Evolutionary conservation across 2,113 vertebrate species (phyloP).

Genomic region (Axis porcinus): DNA sequence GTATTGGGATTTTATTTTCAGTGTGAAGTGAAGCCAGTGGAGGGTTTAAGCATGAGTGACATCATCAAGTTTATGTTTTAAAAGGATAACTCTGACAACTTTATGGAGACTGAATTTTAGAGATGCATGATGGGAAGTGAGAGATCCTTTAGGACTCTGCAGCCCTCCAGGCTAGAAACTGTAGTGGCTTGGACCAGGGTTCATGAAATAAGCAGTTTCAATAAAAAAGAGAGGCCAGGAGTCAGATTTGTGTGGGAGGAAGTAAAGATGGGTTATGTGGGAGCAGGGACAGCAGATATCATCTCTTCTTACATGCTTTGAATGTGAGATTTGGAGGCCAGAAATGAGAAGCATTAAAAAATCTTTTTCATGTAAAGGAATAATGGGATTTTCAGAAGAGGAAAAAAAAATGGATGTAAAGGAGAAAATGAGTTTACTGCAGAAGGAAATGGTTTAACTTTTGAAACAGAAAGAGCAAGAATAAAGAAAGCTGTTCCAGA

Average conservation of each 20-base stretch:
- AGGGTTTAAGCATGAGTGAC: neutral
- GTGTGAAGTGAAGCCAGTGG: neutral
- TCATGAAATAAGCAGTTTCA: neutral
- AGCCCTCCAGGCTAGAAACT: neutral
- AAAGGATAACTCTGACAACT: neutral
- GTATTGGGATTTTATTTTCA: slow-evolving; percentile 17
- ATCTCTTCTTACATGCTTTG: neutral
- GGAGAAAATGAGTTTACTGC: neutral
- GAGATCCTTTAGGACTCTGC: neutral
- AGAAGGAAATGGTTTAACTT: neutral
- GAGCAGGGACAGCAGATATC: neutral
- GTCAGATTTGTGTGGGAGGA: neutral
- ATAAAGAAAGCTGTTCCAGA: neutral
- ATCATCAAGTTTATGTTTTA: neutral
- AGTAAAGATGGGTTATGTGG: neutral
- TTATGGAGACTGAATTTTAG: slow-evolving; percentile 12
- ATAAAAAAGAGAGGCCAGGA: neutral
- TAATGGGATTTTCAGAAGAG: neutral
- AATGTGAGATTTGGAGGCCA: neutral
- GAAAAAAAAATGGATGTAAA: neutral
- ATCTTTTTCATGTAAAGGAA: neutral
- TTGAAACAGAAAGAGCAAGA: neutral
- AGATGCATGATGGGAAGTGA: neutral
- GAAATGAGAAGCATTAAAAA: neutral
- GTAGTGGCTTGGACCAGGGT: neutral